A percentile compares a stretch with the other conserved stretches of the same genome.
Evolutionary conservation across 2,888 invertebrate genomes (phyloP).

Genomic region (Kryphioiulus occultus): DNA sequence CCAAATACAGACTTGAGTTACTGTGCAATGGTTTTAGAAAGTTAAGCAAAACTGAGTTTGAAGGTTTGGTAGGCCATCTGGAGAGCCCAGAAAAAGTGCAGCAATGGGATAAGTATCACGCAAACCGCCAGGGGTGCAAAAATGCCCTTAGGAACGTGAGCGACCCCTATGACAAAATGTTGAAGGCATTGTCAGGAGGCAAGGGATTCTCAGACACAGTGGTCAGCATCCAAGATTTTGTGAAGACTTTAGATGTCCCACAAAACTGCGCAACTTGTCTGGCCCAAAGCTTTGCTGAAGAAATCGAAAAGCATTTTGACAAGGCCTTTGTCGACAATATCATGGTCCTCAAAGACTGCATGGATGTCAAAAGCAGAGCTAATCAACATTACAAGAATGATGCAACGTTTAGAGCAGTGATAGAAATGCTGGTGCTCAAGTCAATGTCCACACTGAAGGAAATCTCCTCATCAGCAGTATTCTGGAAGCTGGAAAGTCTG

Average conservation of each 20-base stretch:
- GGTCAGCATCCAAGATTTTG: not conserved
- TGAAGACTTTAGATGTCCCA: not conserved
- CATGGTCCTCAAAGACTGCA: not conserved
- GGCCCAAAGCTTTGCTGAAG: not conserved
- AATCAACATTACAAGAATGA: not conserved
- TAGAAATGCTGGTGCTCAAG: not conserved
- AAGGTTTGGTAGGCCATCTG: not conserved
- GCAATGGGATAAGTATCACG: not conserved
- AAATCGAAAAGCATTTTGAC: not conserved
- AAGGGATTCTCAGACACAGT: not conserved
- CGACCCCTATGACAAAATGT: not conserved
- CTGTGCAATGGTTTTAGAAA: not conserved
- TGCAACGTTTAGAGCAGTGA: not conserved
- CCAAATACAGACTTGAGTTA: not conserved
- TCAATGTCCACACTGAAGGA: not conserved
- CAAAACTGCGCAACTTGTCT: not conserved
- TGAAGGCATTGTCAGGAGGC: not conserved
- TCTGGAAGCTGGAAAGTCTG: not conserved
- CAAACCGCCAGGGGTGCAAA: not conserved
- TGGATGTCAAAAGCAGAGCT: too few relatives aligned
- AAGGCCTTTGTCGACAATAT: not conserved
- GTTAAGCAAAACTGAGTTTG: not conserved
- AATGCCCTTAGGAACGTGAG: not conserved
- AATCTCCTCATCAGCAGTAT: not conserved
- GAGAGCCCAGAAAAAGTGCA: not conserved